Conservation (phyloP, 2,888 invertebrate genomes). For the Cacoxenus indagator region DNA sequence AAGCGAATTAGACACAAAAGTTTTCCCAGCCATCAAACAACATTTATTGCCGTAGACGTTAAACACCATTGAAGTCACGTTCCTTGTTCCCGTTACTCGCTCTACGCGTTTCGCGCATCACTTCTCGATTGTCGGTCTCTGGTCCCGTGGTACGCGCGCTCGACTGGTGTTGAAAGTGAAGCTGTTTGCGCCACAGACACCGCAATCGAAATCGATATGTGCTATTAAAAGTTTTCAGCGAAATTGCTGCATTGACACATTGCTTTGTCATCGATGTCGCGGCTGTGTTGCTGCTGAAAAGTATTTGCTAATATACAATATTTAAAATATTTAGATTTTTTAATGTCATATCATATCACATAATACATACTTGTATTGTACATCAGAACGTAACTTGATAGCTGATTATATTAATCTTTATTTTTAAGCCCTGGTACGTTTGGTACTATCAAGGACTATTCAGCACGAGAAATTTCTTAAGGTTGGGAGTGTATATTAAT, state of each 20-base stretch:
- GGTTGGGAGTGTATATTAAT: too few relatives aligned
- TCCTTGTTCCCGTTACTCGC: background rate
- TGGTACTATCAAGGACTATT: too few relatives aligned
- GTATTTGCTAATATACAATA: too few relatives aligned
- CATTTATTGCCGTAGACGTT: background rate
- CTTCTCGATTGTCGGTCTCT: too few relatives aligned
- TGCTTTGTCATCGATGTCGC: slow-evolving; percentile 2
- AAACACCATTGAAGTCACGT: slow-evolving; percentile 13
- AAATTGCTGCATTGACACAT: background rate
- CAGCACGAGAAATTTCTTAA: too few relatives aligned
- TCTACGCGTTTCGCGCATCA: background rate
- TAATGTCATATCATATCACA: too few relatives aligned
- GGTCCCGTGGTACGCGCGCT: background rate
- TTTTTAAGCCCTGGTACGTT: too few relatives aligned
- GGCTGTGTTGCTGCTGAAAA: background rate
- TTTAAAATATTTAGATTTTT: too few relatives aligned
- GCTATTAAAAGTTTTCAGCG: slow-evolving; percentile 8
- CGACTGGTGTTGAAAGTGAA: slow-evolving; percentile 2
- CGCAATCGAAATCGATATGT: background rate
- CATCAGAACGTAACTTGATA: too few relatives aligned
- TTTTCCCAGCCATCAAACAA: slow-evolving; percentile 3
- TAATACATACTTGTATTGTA: too few relatives aligned
- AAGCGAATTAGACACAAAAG: slow-evolving; percentile 15
- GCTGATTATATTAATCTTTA: too few relatives aligned
- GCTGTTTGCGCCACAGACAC: background rate